These are phyloP conservation scores for Rhopilema esculentum DNA, from an alignment of 30 jellyfish, hydroid and myxozoan genomes.

Conservation along the genomic window DNA sequence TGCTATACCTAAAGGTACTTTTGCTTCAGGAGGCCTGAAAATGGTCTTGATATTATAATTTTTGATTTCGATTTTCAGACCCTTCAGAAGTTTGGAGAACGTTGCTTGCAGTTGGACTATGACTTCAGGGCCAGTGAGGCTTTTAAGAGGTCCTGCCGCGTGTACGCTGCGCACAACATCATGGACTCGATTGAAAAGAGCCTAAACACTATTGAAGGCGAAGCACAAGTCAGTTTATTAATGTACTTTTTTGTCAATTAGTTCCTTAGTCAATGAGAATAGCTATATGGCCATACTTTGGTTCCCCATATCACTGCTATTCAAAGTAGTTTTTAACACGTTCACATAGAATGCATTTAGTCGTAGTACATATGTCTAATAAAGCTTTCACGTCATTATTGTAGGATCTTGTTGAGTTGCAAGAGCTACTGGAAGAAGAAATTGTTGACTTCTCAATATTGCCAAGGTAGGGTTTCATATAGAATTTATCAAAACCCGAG, in stretches of 20 bases:
- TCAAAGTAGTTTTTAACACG: too few species aligned
- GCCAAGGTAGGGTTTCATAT: conserved; percentile 79
- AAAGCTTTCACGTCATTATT: background rate
- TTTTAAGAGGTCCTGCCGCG: conserved; percentile 35
- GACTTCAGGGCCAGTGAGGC: conserved; percentile 79
- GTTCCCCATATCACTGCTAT: too few species aligned
- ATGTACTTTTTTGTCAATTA: background rate
- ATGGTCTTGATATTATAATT: too few species aligned
- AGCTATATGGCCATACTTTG: background rate
- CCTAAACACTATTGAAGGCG: conserved; percentile 62
- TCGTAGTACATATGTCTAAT: too few species aligned
- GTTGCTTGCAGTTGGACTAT: conserved; percentile 66
- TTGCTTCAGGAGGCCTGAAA: too few species aligned
- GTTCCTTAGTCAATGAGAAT: background rate
- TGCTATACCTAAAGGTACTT: too few species aligned
- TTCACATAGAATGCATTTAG: too few species aligned
- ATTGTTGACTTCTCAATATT: conserved; percentile 76
- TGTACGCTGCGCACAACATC: conserved; percentile 63
- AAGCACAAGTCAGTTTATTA: conserved; percentile 67
- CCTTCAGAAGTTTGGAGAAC: conserved; percentile 68
- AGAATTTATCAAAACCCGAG: too few species aligned
- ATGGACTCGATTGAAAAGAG: conserved; percentile 75
- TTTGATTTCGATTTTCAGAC: too few species aligned
- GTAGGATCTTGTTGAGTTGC: conserved; percentile 86
- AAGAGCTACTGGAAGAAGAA: conserved; percentile 82